Evolutionary conservation across 2,888 invertebrate genomes (phyloP).

Genomic region (Linnaemya tessellans): DNA sequence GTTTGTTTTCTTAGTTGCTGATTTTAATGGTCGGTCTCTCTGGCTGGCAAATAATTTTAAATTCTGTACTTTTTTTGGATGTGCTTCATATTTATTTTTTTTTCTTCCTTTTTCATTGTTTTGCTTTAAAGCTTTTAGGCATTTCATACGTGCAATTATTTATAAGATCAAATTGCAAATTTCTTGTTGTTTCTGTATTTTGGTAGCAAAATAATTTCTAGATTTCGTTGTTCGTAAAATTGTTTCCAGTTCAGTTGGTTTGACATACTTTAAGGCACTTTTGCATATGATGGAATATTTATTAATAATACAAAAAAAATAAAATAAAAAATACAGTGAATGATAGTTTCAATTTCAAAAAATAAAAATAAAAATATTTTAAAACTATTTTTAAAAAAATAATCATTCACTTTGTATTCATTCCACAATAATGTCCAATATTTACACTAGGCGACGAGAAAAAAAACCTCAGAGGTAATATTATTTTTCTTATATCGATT

Average conservation of each 20-base stretch:
- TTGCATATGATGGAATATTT: slow-evolving; percentile 6
- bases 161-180: slow-evolving; percentile 71
- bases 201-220: slow-evolving; percentile 24
- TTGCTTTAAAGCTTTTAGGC: slow-evolving; percentile 44
- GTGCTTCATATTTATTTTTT: slow-evolving; percentile 27
- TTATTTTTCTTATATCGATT: no score
- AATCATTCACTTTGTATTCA: no score
- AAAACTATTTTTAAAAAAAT: no score
- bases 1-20: slow-evolving; percentile 6
- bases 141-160: slow-evolving; percentile 60
- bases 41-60: slow-evolving; percentile 30
- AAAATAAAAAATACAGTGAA: slow-evolving; percentile 2
- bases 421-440: no score
- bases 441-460: no score
- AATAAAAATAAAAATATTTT: background rate
- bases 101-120: slow-evolving; percentile 11
- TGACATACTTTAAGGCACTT: slow-evolving; percentile 64
- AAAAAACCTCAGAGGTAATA: no score
- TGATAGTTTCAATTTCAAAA: background rate
- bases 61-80: slow-evolving; percentile 32
- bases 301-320: background rate
- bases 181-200: slow-evolving; percentile 53
- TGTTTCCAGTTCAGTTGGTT: slow-evolving; percentile 67
- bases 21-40: slow-evolving; percentile 33
- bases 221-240: slow-evolving; percentile 27